Evolutionary conservation across 1,140 invertebrate genomes (phyloP).

Genomic region (Drosophila pachea): DNA sequence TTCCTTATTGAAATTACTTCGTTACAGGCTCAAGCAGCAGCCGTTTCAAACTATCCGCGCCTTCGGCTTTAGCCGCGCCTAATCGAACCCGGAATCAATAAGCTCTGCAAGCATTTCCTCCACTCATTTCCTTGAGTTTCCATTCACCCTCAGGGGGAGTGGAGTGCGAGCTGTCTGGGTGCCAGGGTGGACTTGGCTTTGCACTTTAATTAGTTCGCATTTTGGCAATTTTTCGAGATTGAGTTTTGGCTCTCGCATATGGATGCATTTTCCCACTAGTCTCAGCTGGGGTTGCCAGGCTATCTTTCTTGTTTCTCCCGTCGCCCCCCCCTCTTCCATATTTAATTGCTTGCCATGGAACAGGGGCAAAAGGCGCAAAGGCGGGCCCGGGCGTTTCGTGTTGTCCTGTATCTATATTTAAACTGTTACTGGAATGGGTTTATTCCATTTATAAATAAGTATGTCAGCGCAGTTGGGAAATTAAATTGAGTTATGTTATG

Average conservation of each 20-base stretch:
- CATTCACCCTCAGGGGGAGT: slow-evolving; percentile 1
- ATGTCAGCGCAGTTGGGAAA: slow-evolving; percentile 16
- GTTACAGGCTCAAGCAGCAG: not conserved
- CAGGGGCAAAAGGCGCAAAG: too few species aligned
- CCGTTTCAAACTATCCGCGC: not conserved
- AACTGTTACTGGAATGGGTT: slow-evolving; percentile 7
- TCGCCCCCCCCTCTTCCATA: too few species aligned
- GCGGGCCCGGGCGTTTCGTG: not conserved
- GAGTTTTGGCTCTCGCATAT: slow-evolving; percentile 15
- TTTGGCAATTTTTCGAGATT: slow-evolving; percentile 22
- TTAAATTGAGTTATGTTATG: not conserved
- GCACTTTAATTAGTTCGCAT: slow-evolving; percentile 37
- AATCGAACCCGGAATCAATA: slow-evolving; percentile 41
- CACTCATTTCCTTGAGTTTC: slow-evolving; percentile 38
- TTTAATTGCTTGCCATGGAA: too few species aligned
- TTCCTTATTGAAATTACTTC: slow-evolving; percentile 57
- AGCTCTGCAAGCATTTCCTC: slow-evolving; percentile 26
- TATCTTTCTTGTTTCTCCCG: slow-evolving; percentile 4
- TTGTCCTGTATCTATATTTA: slow-evolving; percentile 14
- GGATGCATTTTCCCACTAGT: slow-evolving; percentile 13
- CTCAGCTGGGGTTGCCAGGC: slow-evolving; percentile 18
- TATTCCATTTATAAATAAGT: slow-evolving; percentile 13
- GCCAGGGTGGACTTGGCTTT: not conserved
- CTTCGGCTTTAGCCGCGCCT: not conserved
- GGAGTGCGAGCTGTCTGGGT: not conserved